A percentile compares a stretch with the other conserved stretches of the same genome.
These are phyloP conservation scores for Spheniscus humboldti DNA, from an alignment of 2,797 vertebrate genomes.

Conservation along the genomic window DNA sequence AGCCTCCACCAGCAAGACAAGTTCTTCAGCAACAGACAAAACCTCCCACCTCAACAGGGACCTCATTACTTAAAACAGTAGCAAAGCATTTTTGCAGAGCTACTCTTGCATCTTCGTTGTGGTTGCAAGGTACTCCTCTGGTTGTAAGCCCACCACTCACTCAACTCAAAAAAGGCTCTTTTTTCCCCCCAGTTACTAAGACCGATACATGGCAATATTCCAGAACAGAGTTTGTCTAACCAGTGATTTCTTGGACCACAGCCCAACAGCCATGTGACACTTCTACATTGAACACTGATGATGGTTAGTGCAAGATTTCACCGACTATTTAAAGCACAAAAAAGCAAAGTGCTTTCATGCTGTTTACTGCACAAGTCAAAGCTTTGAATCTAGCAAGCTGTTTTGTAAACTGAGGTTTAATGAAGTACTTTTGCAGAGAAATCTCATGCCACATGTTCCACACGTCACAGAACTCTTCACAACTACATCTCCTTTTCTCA, in stretches of 20 bases:
- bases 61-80: background rate
- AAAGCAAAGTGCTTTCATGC: background rate
- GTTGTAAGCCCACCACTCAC: accelerated
- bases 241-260: background rate
- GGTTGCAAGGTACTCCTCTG: background rate
- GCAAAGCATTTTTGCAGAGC: background rate
- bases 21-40: constrained; percentile 11
- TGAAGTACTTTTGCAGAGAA: background rate
- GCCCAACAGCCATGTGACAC: background rate
- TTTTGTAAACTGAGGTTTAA: background rate
- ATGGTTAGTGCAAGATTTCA: background rate
- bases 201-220: background rate
- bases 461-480: background rate
- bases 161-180: background rate
- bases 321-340: background rate
- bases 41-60: background rate
- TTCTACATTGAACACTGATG: background rate
- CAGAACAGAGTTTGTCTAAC: background rate
- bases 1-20: background rate
- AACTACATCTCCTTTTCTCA: background rate
- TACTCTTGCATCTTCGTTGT: background rate
- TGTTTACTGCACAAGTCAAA: background rate
- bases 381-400: background rate
- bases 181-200: background rate
- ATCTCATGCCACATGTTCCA: accelerated